Conservation (phyloP, 2,113 vertebrate species). For the Ameiurus melas region DNA sequence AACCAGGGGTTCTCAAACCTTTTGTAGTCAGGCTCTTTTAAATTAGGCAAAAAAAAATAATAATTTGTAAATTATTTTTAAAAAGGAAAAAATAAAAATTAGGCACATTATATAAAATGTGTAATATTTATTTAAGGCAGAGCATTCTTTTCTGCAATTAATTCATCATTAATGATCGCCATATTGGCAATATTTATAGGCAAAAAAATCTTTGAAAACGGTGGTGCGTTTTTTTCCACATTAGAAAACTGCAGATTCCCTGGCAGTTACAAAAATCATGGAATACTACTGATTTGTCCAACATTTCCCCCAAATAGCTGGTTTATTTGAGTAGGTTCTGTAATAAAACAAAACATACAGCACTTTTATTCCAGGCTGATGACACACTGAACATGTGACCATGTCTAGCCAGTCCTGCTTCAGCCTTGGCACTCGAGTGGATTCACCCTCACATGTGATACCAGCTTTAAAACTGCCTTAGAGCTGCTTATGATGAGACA, state of each 20-base stretch:
- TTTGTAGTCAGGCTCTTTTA: neutral
- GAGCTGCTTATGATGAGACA: slow-evolving; percentile 4
- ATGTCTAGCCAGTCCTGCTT: slow-evolving; percentile 4
- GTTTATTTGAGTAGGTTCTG: neutral
- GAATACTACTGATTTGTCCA: neutral
- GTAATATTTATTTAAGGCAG: neutral
- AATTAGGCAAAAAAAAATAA: neutral
- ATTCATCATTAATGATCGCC: neutral
- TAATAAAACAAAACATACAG: slow-evolving; percentile 12
- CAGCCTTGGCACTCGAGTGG: slow-evolving; percentile 1
- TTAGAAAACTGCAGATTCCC: neutral
- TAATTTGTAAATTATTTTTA: neutral
- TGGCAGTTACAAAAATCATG: neutral
- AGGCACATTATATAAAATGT: neutral
- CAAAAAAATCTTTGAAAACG: neutral
- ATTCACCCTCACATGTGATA: slow-evolving; percentile 2
- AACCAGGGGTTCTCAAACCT: too few relatives aligned
- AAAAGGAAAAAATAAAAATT: neutral
- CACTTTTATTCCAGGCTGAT: slow-evolving; percentile 28
- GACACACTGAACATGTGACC: slow-evolving; percentile 29
- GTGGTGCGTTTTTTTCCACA: neutral
- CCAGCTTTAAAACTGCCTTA: neutral
- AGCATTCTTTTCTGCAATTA: neutral
- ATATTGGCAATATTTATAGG: neutral
- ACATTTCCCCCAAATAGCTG: neutral